Conservation (phyloP, 2,888 invertebrate genomes). For the Drosophila leonis region DNA sequence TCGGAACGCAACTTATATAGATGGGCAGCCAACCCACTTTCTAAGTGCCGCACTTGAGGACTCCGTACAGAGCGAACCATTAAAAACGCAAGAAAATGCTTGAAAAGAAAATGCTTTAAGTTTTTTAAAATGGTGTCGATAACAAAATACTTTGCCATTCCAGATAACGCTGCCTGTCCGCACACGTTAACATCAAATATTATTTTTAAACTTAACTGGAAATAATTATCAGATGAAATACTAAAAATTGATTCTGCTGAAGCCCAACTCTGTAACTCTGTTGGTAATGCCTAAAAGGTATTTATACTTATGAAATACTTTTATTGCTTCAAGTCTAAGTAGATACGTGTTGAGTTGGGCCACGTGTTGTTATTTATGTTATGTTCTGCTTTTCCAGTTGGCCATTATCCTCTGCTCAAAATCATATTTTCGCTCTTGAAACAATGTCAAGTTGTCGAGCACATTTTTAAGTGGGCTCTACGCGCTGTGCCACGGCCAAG, state of each 20-base stretch:
- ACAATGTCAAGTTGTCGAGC: slow-evolving; percentile 80
- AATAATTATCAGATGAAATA: background rate
- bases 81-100: slow-evolving; percentile 37
- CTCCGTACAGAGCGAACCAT: slow-evolving; percentile 15
- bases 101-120: slow-evolving; percentile 25
- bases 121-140: background rate
- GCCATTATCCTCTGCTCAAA: slow-evolving; percentile 59
- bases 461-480: slow-evolving; percentile 63
- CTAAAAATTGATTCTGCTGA: background rate
- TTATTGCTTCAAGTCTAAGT: slow-evolving; percentile 38
- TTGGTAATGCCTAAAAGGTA: slow-evolving; percentile 20
- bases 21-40: slow-evolving; percentile 26
- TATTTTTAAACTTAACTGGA: slow-evolving; percentile 6
- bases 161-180: background rate
- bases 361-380: slow-evolving; percentile 44
- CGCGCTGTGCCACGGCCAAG: slow-evolving; percentile 17
- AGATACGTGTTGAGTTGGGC: slow-evolving; percentile 10
- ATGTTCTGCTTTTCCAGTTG: slow-evolving; percentile 14
- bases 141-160: background rate
- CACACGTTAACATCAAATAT: slow-evolving; percentile 16
- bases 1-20: slow-evolving; percentile 32
- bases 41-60: slow-evolving; percentile 31
- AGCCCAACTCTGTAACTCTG: too few relatives aligned
- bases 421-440: slow-evolving; percentile 76
- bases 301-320: slow-evolving; percentile 34